Evolutionary conservation across 2,797 vertebrate species (phyloP), one percentile per base, ranked within the genome.

Genomic region (Erethizon dorsatum): DNA sequence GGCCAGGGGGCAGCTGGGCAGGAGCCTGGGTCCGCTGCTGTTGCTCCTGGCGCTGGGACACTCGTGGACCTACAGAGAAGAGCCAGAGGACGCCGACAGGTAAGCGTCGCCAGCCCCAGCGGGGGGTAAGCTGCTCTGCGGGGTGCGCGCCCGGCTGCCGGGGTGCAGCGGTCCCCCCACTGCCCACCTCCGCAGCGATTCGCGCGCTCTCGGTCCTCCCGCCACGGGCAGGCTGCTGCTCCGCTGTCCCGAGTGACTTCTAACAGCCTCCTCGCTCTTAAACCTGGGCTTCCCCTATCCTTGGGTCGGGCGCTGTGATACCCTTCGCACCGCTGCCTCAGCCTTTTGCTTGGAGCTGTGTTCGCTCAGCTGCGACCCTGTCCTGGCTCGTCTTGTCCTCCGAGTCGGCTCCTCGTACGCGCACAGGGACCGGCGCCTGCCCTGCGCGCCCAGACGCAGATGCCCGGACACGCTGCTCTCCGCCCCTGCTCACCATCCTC

Each of bases 41-140:
- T 98, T 98, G 96, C 98, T 98, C 75, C 97, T 98, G 96, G 98
- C 98, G 2, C 96, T 98, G 57, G 99, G 99, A 89, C 98, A 99
- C 97, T 98, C 99, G 15, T 99, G 99, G 99, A 99, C 99, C 97
- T 99, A 99, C 99, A 99, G 99, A 88, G 99, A 99, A 88, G 99
- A 99, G 96, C 96, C 99, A 67, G 99, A 99, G 98, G 99, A 99
- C 96, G 98, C 98, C 79, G 98, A 99, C 99, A 99, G 99, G 99
- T 99, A 99, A 97, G 98, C 96, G 92, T 80, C 15, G 56, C 20
- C 45, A 2, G 73, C 33, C 83, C n/a, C 47, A 5, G 50, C 6
- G 54, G 41, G 9, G 63, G 79, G 73, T 17, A 59, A 69, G 84
- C 31, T 31, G 41, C 79, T 2, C 41, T 33, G 84, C 65, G 15